Evolutionary conservation across 2,797 vertebrate species (phyloP), one percentile per base, ranked within the genome.

Genomic region (Percopsis omiscomaycus): DNA sequence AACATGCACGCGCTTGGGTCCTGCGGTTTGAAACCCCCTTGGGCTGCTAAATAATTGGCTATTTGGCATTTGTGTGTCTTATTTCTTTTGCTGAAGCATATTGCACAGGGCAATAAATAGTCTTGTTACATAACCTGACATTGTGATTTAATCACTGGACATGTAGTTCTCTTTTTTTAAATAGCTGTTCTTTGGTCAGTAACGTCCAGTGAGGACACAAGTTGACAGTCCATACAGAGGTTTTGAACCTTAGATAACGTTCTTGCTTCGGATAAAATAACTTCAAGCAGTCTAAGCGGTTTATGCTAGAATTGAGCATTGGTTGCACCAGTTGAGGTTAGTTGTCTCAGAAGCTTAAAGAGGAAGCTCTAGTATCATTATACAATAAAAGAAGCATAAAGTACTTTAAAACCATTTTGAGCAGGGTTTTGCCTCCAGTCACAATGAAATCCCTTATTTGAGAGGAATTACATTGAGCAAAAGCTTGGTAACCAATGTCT

Each of bases 11-110:
- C 15, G 68, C 66, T 47, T 70, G 58, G 30, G 64, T 65, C 68
- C 61, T 76, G 62, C 60, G 53, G 58, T 65, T 83, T 73, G 51
- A 78, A 79, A 77, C 68, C 58, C 82, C 89, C 81, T 59, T 3
- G 60, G 84, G 86, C 79, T 71, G 73, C 82, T 76, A 83, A 89
- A 89, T 90, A 89, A 90, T 88, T 90, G 85, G 61, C 74, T 88
- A 68, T 86, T 86, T 90, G 88, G 72, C 81, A 82, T 88, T 86
- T 89, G 68, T 82, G 67, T 73, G 61, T 77, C 62, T 79, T 64
- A 61, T 74, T 77, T 74, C 56, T 81, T 74, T 75, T 62, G 66
- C 76, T 70, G 14, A 32, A 74, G 53, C 75, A 71, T 82, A 79
- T 74, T 85, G 46, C 56, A 66, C 50, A 56, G 67, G 66, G 68